Conservation (phyloP, 2,888 invertebrate species). For the Slavum lentiscoides region DNA sequence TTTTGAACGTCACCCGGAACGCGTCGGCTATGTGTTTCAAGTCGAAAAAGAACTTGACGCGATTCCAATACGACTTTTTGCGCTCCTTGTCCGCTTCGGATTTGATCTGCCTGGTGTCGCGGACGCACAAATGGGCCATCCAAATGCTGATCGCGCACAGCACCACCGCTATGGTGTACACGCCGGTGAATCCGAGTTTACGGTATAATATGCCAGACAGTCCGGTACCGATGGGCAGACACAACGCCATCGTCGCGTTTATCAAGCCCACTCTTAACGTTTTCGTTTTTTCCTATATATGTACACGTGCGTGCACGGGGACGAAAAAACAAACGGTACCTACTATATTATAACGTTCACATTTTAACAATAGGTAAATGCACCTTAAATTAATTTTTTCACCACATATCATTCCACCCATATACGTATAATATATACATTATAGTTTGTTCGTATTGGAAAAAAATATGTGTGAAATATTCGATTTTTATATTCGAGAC, state of each 20-base stretch:
- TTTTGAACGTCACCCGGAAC: conserved; percentile 77
- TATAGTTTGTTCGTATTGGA: too few species aligned
- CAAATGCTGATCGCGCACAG: conserved; percentile 75
- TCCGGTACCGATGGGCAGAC: conserved; percentile 85
- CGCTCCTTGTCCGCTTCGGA: conserved; percentile 39
- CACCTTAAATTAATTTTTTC: too few species aligned
- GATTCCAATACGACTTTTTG: conserved; percentile 61
- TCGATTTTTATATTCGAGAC: too few species aligned
- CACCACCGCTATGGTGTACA: conserved; percentile 75
- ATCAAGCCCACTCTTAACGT: conserved; percentile 84
- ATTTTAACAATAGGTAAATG: too few species aligned
- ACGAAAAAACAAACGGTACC: background rate
- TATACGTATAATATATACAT: too few species aligned
- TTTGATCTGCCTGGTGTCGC: conserved; percentile 62
- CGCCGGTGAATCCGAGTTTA: conserved; percentile 70
- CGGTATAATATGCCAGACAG: conserved; percentile 74
- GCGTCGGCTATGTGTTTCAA: conserved; percentile 76
- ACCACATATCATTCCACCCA: too few species aligned
- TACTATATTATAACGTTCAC: too few species aligned
- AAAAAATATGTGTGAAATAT: too few species aligned
- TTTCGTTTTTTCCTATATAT: conserved; percentile 67
- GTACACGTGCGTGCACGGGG: too few species aligned
- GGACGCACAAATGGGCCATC: conserved; percentile 73
- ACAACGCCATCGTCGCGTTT: conserved; percentile 84
- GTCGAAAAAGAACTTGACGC: conserved; percentile 75